Evolutionary conservation across 2,113 vertebrate species (phyloP), one percentile per base, ranked within the genome.

Genomic region (Malurus elegans): DNA sequence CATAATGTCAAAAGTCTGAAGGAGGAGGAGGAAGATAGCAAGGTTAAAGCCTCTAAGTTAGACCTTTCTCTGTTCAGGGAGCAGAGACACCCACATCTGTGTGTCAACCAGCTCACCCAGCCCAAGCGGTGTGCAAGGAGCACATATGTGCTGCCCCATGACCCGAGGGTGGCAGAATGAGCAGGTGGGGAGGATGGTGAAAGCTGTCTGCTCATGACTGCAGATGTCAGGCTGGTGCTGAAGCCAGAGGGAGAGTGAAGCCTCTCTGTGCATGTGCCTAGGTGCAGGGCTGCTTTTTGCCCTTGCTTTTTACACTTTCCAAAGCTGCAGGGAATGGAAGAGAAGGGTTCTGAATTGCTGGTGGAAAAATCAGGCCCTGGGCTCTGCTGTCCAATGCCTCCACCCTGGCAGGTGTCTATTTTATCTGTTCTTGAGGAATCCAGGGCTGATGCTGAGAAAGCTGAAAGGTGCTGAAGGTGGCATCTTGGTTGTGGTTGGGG

Each of bases 361-460:
- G 18, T 28, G 8, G 8, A 5, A 69, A 45, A 71, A 26, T 31
- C 31, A 48, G n/a, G 9, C 11, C 45, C 42, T 57, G 60, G 29
- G 4, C 23, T 86, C n/a, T 53, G 56, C 31, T 76, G n/a, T 38
- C 21, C 15, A 44, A 0, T 0, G 0, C 12, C 4, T 6, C 32
- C 8, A 3, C 18, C 34, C 26, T 31, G 31, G 8, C 18, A 65
- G 60, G 32, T 25, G 54, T 44, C 15, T 40, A 10, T 57, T 73
- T 92, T 38, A 28, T 48, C 29, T 34, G 2, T 34, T 73, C 62
- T 60, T 28, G n/a, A 60, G 44, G 44, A 51, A 54, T 17, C 38
- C 51, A 58, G 34, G 44, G 26, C 56, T 54, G 16, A 62, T 53
- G 32, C 17, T 65, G 50, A 50, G 50, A 6, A 23, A 61, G 31